These are phyloP conservation scores for Sialis lutaria DNA, from an alignment of 2,888 invertebrate species.

Conservation along the genomic window DNA sequence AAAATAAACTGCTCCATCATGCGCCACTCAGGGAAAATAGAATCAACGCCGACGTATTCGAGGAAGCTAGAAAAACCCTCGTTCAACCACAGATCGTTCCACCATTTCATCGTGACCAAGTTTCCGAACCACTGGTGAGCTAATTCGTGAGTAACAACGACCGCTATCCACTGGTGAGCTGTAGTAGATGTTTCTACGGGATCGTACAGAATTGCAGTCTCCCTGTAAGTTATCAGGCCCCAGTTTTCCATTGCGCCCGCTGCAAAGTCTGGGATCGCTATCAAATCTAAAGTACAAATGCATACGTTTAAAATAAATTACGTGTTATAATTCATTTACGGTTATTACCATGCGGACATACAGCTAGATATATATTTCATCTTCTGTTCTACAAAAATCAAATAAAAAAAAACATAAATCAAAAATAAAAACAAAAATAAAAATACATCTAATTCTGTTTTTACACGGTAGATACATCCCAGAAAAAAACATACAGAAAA, in stretches of 20 bases:
- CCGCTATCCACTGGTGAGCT: slow-evolving; percentile 47
- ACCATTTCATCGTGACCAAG: slow-evolving; percentile 86
- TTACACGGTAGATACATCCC: too few relatives aligned
- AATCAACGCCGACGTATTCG: slow-evolving; percentile 53
- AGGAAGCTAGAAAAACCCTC: slow-evolving; percentile 75
- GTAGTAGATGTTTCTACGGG: slow-evolving; percentile 41
- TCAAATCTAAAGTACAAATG: slow-evolving; percentile 37
- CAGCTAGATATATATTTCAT: slow-evolving; percentile 1
- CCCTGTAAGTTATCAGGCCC: slow-evolving; percentile 63
- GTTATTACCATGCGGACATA: not conserved
- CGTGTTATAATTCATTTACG: not conserved
- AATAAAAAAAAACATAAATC: too few relatives aligned
- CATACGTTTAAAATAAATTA: not conserved
- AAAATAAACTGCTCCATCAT: slow-evolving; percentile 56
- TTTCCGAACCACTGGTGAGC: slow-evolving; percentile 87
- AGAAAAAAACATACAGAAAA: too few relatives aligned
- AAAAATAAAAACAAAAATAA: too few relatives aligned
- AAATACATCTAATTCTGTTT: too few relatives aligned
- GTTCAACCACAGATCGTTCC: slow-evolving; percentile 84
- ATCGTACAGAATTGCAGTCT: slow-evolving; percentile 48
- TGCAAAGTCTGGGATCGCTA: slow-evolving; percentile 61
- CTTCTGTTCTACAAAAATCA: not conserved
- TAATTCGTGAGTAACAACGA: slow-evolving; percentile 48
- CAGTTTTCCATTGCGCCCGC: slow-evolving; percentile 70
- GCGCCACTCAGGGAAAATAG: slow-evolving; percentile 42